These are phyloP conservation scores for Xestobium rufovillosum DNA, from an alignment of 2,888 invertebrate genomes.

Conservation along the genomic window DNA sequence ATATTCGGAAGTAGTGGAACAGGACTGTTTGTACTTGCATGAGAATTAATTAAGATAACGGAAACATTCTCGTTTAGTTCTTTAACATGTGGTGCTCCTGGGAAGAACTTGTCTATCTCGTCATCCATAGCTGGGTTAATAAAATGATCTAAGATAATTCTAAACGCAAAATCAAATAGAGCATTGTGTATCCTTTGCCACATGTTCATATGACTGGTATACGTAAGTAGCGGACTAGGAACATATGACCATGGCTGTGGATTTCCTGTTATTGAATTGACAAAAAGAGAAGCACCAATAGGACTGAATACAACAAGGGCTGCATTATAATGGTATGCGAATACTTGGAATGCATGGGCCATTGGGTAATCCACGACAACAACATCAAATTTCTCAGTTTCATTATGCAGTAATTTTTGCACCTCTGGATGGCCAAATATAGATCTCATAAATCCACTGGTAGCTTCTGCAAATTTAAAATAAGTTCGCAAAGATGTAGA, in stretches of 20 bases:
- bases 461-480: too few relatives aligned
- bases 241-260: slow-evolving; percentile 46
- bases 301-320: slow-evolving; percentile 40
- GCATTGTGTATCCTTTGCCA: slow-evolving; percentile 48
- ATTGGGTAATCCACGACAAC: slow-evolving; percentile 42
- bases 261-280: slow-evolving; percentile 44
- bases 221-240: slow-evolving; percentile 42
- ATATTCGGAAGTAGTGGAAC: slow-evolving; percentile 25
- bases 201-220: slow-evolving; percentile 44
- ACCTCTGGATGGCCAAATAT: too few relatives aligned
- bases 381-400: slow-evolving; percentile 37
- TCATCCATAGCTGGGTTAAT: too few relatives aligned
- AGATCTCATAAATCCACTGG: too few relatives aligned
- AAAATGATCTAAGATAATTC: too few relatives aligned
- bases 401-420: too few relatives aligned
- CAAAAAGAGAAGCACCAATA: slow-evolving; percentile 41
- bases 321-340: slow-evolving; percentile 34
- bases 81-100: too few relatives aligned
- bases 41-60: slow-evolving; percentile 22
- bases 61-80: too few relatives aligned
- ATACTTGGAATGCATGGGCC: slow-evolving; percentile 42
- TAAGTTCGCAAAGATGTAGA: too few relatives aligned
- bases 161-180: too few relatives aligned
- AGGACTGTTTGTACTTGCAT: slow-evolving; percentile 28
- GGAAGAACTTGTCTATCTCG: too few relatives aligned